Percentiles rank a stretch among this genome's conserved stretches.
phyloP scores from a whole-genome alignment of 1,140 invertebrate species.

The Cryptotermes secundus region DNA sequence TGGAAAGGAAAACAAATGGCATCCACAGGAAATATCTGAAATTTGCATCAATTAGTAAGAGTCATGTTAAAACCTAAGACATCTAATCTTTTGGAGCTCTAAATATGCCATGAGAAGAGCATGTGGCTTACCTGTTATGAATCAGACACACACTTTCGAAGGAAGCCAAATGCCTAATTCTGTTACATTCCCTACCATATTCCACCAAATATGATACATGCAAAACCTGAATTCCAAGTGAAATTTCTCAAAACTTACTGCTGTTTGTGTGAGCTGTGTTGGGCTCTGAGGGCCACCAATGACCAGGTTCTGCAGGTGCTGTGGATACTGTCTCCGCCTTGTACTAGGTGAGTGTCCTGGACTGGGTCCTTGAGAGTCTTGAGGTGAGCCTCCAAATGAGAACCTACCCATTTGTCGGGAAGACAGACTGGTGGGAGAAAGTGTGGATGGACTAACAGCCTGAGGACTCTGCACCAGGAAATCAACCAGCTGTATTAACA shows the following conservation, averaged over 20 bases:
- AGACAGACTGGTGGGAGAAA: constrained; percentile 66
- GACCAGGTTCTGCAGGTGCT: constrained; percentile 29
- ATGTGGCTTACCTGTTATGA: too few species aligned
- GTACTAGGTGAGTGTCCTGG: constrained; percentile 40
- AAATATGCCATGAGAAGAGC: too few species aligned
- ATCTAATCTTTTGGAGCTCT: too few species aligned
- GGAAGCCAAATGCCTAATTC: too few species aligned
- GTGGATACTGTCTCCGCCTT: constrained; percentile 30
- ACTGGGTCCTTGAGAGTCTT: constrained; percentile 51
- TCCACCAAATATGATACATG: background rate
- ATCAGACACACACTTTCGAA: too few species aligned
- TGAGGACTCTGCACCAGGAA: constrained; percentile 60
- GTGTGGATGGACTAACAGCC: constrained; percentile 66
- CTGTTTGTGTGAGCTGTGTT: constrained; percentile 32
- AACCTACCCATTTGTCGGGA: constrained; percentile 42
- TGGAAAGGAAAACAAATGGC: too few species aligned
- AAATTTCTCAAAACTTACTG: constrained; percentile 6
- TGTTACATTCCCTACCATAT: background rate
- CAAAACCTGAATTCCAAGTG: background rate
- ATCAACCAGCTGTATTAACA: constrained; percentile 25
- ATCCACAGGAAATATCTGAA: too few species aligned
- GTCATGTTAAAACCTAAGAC: too few species aligned
- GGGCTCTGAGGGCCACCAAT: constrained; percentile 20
- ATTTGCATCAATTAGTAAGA: too few species aligned
- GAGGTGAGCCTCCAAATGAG: constrained; percentile 56